phyloP scores from a whole-genome alignment of 2,888 invertebrate genomes.

The Apocheima hispidaria region DNA sequence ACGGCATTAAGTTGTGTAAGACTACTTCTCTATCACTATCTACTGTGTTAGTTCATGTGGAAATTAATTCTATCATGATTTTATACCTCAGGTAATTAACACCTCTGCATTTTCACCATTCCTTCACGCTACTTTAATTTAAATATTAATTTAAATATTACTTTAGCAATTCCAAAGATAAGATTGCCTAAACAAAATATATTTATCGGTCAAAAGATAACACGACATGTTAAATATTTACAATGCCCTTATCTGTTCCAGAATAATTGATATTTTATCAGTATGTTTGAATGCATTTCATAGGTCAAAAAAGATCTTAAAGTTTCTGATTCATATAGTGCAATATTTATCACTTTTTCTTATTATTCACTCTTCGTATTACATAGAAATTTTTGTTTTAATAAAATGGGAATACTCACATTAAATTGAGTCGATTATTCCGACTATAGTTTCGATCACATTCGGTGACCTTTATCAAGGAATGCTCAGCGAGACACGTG shows the following conservation, averaged over 20 bases:
- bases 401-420: no score
- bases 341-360: no score
- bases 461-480: no score
- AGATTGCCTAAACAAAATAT: slow-evolving; percentile 6
- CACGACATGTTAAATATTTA: not conserved
- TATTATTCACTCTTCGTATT: no score
- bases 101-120: not conserved
- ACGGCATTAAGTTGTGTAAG: not conserved
- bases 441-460: no score
- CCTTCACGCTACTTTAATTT: not conserved
- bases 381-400: no score
- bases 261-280: not conserved
- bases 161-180: not conserved
- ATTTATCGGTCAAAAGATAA: slow-evolving; percentile 17
- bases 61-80: not conserved
- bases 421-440: no score
- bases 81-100: not conserved
- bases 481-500: no score
- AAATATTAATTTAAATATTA: no score
- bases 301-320: no score
- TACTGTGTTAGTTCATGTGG: not conserved
- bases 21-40: not conserved
- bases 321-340: no score
- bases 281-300: no score
- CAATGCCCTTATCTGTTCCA: slow-evolving; percentile 1